phyloP scores from a whole-genome alignment of 2,113 vertebrate genomes.

The Dunckerocampus dactyliophorus region DNA sequence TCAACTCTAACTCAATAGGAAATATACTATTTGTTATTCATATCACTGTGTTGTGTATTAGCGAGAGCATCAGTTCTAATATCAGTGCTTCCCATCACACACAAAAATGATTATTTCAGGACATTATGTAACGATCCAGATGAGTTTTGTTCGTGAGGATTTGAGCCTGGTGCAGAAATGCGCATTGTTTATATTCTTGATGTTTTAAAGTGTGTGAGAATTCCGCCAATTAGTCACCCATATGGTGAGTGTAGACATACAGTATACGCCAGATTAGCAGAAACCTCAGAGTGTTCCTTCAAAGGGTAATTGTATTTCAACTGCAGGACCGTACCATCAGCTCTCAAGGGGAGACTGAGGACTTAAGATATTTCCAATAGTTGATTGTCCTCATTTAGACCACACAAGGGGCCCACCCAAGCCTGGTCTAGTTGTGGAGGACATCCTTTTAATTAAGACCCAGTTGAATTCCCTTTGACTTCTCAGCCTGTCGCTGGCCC shows the following conservation, averaged over 20 bases:
- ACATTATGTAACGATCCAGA: too few species aligned
- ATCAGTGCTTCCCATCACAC: too few species aligned
- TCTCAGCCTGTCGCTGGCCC: conserved; percentile 9
- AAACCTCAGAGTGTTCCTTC: conserved; percentile 43
- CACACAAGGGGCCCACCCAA: conserved; percentile 10
- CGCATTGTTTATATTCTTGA: too few species aligned
- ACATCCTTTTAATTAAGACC: conserved; percentile 60
- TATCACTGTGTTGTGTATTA: too few species aligned
- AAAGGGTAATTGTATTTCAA: conserved; percentile 39
- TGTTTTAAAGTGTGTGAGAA: not conserved
- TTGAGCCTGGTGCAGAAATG: too few species aligned
- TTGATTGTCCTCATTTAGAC: conserved; percentile 32
- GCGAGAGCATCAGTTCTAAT: too few species aligned
- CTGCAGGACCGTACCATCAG: conserved; percentile 33
- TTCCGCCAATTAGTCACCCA: conserved; percentile 38
- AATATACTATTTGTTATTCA: too few species aligned
- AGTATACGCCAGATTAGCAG: conserved; percentile 63
- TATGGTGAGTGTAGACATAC: conserved; percentile 49
- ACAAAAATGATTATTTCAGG: too few species aligned
- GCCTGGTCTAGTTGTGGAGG: conserved; percentile 43
- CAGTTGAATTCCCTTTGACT: conserved; percentile 56
- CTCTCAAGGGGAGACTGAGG: conserved; percentile 9
- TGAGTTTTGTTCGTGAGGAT: too few species aligned
- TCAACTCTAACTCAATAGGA: too few species aligned
- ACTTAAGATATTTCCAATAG: conserved; percentile 27